Evolutionary conservation across 2,797 vertebrate genomes (phyloP), one percentile per base, ranked within the genome.

Genomic region (Taeniopygia guttata): DNA sequence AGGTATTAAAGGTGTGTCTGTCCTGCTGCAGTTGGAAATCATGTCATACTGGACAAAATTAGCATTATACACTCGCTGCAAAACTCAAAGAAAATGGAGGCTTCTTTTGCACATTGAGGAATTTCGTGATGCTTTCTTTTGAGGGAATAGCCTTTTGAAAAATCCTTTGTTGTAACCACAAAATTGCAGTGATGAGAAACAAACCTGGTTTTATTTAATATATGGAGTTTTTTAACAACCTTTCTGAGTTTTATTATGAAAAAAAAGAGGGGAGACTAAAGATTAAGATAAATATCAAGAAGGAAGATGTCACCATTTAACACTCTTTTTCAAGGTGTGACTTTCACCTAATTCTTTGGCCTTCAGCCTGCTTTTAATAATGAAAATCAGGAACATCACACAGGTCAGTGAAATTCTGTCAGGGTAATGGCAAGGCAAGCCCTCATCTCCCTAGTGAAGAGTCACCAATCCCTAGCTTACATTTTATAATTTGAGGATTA

Each of bases 401-500:
- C 14, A 60, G 34, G 78, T 89, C 81, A 68, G 46, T 58, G 63
- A 64, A 95, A 85, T 89, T 85, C 30, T 73, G 48, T 49, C 56
- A 67, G 42, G 32, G 13, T 64, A 80, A 56, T 54, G 40, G 45
- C 38, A 94, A 85, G 29, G 52, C 45, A 70, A 89, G 48, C 32
- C 40, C 38, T 79, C 78, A 63, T n/a, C 29, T 93, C 75, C 79
- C 38, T n/a, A 9, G 42, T 58, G 52, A 40, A 78, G 17, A 73
- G 49, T 38, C 75, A 85, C 40, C 67, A 67, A 83, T 70, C 45
- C 77, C 60, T 34, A 13, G 1, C 8, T 92, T 74, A 40, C 12
- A n/a, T 82, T 63, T 89, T 46, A 43, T 59, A 32, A 84, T 92
- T 68, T 89, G 32, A 82, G 58, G 67, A 87, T 92, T 92, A 87